A percentile compares a stretch with the other conserved stretches of the same genome.
phyloP scores from a whole-genome alignment of 2,888 invertebrate species.

The Callimorpha dominula region DNA sequence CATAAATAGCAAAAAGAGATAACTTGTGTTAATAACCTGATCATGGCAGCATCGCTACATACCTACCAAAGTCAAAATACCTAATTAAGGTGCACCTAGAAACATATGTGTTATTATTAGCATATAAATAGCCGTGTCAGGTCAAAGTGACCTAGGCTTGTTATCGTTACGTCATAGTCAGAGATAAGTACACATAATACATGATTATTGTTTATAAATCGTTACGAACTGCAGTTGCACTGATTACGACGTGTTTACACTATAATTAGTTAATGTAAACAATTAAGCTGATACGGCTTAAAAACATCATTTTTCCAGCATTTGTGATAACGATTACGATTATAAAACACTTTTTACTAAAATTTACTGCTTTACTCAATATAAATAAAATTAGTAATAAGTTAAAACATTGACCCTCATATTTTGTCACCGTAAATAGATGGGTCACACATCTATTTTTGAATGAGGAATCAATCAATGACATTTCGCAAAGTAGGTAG shows the following conservation, averaged over 20 bases:
- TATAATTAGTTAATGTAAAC: conserved; percentile 44
- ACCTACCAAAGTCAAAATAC: neutral
- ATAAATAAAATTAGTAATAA: neutral
- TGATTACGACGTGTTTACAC: conserved; percentile 47
- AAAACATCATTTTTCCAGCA: conserved; percentile 11
- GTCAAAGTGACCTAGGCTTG: conserved; percentile 57
- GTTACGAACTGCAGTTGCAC: conserved; percentile 39
- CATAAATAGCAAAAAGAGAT: no score
- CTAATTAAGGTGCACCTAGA: conserved; percentile 25
- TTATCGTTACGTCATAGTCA: conserved; percentile 42
- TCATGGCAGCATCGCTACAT: neutral
- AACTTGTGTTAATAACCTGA: neutral
- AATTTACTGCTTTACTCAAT: neutral
- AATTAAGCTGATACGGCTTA: conserved; percentile 38
- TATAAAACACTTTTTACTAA: neutral
- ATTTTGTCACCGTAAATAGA: conserved; percentile 9
- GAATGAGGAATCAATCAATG: conserved; percentile 40
- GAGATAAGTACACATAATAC: conserved; percentile 29
- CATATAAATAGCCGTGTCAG: conserved; percentile 41
- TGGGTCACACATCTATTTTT: conserved; percentile 8
- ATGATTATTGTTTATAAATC: conserved; percentile 25
- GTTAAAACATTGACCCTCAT: neutral
- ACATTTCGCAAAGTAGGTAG: conserved; percentile 24
- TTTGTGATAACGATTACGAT: conserved; percentile 13
- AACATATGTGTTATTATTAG: conserved; percentile 19